Evolutionary conservation across 2,888 invertebrate genomes (phyloP).

Genomic region (Caenorhabditis sp.): DNA sequence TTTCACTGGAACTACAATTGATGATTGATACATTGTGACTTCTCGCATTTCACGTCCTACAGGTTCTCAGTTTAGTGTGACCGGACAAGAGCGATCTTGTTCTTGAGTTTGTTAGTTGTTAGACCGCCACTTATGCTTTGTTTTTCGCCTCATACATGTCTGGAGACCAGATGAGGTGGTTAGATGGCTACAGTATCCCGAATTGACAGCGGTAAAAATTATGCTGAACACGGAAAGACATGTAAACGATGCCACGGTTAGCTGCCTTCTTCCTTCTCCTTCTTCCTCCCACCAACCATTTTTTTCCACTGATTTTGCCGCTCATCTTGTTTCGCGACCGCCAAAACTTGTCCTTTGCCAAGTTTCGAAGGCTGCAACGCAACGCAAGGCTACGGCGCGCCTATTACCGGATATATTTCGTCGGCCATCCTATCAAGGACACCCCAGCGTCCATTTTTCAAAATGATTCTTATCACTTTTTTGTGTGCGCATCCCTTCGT

Average conservation of each 20-base stretch:
- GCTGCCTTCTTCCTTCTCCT: conserved; percentile 25
- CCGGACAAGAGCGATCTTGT: no score
- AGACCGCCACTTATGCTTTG: no score
- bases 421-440: conserved; percentile 47
- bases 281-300: neutral
- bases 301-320: conserved; percentile 5
- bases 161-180: no score
- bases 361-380: conserved; percentile 49
- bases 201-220: conserved; percentile 17
- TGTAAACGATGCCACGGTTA: conserved; percentile 13
- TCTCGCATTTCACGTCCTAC: no score
- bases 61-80: no score
- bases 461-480: conserved; percentile 47
- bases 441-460: conserved; percentile 21
- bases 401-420: conserved; percentile 59
- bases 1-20: conserved; percentile 18
- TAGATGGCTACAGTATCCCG: no score
- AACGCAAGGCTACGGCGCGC: conserved; percentile 46
- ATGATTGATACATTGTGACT: conserved; percentile 40
- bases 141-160: no score
- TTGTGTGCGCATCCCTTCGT: neutral
- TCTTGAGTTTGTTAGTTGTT: no score
- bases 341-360: conserved; percentile 61
- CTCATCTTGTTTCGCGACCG: conserved; percentile 42
- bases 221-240: neutral